These are phyloP conservation scores for Callopanchax toddi DNA, from an alignment of 2,113 vertebrate species.

Conservation along the genomic window DNA sequence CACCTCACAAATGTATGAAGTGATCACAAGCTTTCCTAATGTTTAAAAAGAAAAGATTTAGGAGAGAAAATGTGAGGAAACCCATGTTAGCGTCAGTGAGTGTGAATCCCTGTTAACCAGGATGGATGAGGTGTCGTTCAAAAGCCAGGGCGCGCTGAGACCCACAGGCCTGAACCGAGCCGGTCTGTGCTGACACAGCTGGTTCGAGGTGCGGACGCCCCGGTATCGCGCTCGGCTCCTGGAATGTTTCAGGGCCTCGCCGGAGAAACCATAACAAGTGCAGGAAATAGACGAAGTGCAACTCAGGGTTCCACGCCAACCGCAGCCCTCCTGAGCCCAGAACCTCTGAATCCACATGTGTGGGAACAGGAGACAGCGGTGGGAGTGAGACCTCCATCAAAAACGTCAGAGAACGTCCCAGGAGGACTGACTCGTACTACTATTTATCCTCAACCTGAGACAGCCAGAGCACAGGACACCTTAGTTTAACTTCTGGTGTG, in stretches of 20 bases:
- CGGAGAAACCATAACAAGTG: conserved; percentile 92
- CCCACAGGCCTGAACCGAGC: conserved; percentile 44
- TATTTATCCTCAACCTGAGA: conserved; percentile 10
- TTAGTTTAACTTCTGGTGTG: neutral
- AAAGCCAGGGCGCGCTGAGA: conserved; percentile 24
- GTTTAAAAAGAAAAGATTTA: conserved; percentile 12
- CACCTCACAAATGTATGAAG: conserved; percentile 34
- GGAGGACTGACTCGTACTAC: conserved; percentile 15
- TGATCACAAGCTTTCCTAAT: conserved; percentile 17
- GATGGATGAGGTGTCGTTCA: conserved; percentile 53
- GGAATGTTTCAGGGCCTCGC: conserved; percentile 80
- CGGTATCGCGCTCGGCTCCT: conserved; percentile 55
- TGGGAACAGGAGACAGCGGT: conserved; percentile 60
- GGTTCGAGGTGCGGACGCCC: conserved; percentile 68
- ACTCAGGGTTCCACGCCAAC: conserved; percentile 81
- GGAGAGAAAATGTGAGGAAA: conserved; percentile 32
- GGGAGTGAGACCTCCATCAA: conserved; percentile 34
- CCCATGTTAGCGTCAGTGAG: conserved; percentile 24
- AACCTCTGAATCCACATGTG: conserved; percentile 78
- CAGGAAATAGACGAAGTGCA: conserved; percentile 91
- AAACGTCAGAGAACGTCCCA: conserved; percentile 23
- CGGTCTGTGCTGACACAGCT: conserved; percentile 89
- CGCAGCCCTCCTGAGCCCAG: conserved; percentile 62
- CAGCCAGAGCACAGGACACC: neutral
- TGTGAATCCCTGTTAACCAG: conserved; percentile 33